phyloP scores from a whole-genome alignment of 2,113 vertebrate species.

The Mormoops blainvillei region DNA sequence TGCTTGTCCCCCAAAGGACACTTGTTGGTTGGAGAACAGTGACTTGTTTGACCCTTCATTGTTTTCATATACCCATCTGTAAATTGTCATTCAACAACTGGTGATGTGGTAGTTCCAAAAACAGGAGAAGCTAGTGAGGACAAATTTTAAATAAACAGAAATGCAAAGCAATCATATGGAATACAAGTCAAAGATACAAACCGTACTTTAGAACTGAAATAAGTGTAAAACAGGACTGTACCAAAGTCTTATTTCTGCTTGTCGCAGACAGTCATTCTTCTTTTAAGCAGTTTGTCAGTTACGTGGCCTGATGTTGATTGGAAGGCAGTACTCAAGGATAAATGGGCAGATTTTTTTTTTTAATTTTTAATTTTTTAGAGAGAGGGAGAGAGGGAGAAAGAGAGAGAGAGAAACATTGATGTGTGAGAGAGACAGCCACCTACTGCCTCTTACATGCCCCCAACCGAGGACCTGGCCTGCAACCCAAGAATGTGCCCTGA shows the following conservation, averaged over 20 bases:
- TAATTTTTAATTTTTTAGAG: too few relatives aligned
- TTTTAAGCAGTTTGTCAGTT: background rate
- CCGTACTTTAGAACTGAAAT: background rate
- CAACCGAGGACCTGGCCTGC: too few relatives aligned
- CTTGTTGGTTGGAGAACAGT: background rate
- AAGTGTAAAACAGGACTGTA: background rate
- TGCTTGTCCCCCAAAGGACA: background rate
- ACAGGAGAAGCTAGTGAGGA: background rate
- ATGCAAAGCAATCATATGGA: background rate
- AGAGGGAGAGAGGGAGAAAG: too few relatives aligned
- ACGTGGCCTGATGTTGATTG: background rate
- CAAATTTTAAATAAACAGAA: background rate
- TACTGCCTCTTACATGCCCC: too few relatives aligned
- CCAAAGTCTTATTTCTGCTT: background rate
- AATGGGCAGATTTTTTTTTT: background rate
- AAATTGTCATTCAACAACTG: background rate
- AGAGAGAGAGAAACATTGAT: too few relatives aligned
- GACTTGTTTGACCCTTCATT: background rate
- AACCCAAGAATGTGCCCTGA: too few relatives aligned
- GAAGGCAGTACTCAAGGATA: background rate
- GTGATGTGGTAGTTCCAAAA: background rate
- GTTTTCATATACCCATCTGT: background rate
- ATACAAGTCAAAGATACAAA: background rate
- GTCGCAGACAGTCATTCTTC: background rate
- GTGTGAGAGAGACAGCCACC: too few relatives aligned